A percentile compares a stretch with the other conserved stretches of the same genome.
phyloP scores from a whole-genome alignment of 2,797 vertebrate genomes.

The Rhinophrynus dorsalis region DNA sequence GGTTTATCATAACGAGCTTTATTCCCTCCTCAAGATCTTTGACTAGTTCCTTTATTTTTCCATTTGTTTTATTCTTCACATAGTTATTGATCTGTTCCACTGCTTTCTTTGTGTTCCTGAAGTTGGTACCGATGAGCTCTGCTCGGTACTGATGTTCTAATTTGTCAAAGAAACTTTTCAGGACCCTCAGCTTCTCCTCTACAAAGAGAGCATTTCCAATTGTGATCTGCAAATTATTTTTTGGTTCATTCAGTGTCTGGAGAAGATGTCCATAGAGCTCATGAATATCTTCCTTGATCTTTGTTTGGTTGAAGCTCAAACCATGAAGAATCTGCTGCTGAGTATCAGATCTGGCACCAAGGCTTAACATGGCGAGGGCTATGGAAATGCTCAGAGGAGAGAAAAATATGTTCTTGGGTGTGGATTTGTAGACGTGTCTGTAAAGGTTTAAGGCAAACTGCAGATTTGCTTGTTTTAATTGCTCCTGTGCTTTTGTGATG shows the following conservation, averaged over 20 bases:
- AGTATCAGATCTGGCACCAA: constrained; percentile 77
- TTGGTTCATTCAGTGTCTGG: constrained; percentile 54
- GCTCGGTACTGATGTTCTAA: constrained; percentile 69
- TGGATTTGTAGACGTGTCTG: constrained; percentile 62
- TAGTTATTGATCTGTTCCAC: constrained; percentile 74
- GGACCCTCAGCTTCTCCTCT: constrained; percentile 63
- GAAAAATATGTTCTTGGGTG: constrained; percentile 78
- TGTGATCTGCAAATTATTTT: constrained; percentile 54
- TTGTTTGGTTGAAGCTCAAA: constrained; percentile 71
- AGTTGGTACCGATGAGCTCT: constrained; percentile 70
- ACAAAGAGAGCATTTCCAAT: constrained; percentile 79
- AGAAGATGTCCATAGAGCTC: constrained; percentile 72
- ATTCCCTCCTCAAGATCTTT: constrained; percentile 69
- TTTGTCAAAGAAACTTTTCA: constrained; percentile 64
- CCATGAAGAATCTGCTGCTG: constrained; percentile 74
- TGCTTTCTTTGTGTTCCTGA: constrained; percentile 63
- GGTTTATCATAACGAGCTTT: constrained; percentile 83
- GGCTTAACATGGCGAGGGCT: constrained; percentile 79
- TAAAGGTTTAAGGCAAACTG: constrained; percentile 78
- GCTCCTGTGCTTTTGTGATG: not conserved
- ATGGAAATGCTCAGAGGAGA: constrained; percentile 83
- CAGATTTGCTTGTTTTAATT: constrained; percentile 63
- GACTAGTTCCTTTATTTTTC: constrained; percentile 79
- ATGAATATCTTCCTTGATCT: constrained; percentile 68
- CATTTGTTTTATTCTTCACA: constrained; percentile 77